Evolutionary conservation across 1,140 invertebrate species (phyloP).

Genomic region (Phocides pigmalion): DNA sequence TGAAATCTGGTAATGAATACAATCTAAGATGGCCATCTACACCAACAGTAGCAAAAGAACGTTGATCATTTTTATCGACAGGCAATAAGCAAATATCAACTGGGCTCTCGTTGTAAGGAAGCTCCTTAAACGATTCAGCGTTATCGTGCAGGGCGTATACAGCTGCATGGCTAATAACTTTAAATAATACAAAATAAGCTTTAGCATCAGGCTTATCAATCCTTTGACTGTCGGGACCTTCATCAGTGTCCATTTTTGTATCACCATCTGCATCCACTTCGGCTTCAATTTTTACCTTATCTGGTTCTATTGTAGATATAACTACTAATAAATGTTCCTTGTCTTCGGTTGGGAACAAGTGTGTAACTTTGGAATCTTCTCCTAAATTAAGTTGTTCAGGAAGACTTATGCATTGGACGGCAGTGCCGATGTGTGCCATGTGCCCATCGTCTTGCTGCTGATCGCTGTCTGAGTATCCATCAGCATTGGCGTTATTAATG

Average conservation of each 20-base stretch:
- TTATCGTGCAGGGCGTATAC: slow-evolving; percentile 81
- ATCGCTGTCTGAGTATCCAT: slow-evolving; percentile 60
- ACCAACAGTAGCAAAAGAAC: slow-evolving; percentile 83
- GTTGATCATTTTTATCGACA: slow-evolving; percentile 69
- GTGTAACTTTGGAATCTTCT: slow-evolving; percentile 83
- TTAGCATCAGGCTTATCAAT: slow-evolving; percentile 57
- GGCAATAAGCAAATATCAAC: slow-evolving; percentile 88
- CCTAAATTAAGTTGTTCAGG: slow-evolving; percentile 75
- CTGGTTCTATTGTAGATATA: slow-evolving; percentile 78
- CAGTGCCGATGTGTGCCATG: slow-evolving; percentile 54
- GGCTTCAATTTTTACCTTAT: slow-evolving; percentile 55
- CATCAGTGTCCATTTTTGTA: slow-evolving; percentile 72
- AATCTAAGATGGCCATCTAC: slow-evolving; percentile 88
- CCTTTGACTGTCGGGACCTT: slow-evolving; percentile 48
- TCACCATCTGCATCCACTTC: slow-evolving; percentile 62
- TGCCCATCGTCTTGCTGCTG: slow-evolving; percentile 67
- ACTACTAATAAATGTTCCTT: slow-evolving; percentile 87
- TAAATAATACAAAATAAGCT: slow-evolving; percentile 71
- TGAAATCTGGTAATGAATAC: slow-evolving; percentile 87
- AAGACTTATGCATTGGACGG: slow-evolving; percentile 83
- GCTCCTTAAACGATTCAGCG: slow-evolving; percentile 86
- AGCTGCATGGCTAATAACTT: slow-evolving; percentile 72
- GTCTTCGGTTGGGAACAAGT: slow-evolving; percentile 86
- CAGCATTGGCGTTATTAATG: slow-evolving; percentile 7
- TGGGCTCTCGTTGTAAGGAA: slow-evolving; percentile 86